Conservation (phyloP, 2,113 vertebrate species). For the Vanacampus margaritifer region DNA sequence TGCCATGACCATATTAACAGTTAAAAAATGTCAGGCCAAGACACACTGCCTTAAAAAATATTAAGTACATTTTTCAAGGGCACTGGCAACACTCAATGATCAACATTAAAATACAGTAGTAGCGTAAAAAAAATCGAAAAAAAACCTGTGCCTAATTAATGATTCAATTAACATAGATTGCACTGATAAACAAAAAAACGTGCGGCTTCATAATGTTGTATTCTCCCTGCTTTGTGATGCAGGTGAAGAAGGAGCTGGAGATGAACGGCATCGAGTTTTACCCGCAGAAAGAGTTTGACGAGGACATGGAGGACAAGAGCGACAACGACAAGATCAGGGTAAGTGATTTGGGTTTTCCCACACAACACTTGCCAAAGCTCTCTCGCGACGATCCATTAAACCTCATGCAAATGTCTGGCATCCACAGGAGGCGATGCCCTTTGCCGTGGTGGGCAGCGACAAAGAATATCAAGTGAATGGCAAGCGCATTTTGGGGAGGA, state of each 20-base stretch:
- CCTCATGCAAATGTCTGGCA: slow-evolving; percentile 6
- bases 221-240: slow-evolving; percentile 2
- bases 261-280: slow-evolving; percentile 90
- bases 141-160: no score
- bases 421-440: slow-evolving; percentile 91
- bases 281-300: slow-evolving; percentile 96
- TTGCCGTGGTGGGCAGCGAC: slow-evolving; percentile 95
- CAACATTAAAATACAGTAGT: no score
- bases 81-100: no score
- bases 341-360: slow-evolving; percentile 36
- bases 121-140: no score
- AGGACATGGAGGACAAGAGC: slow-evolving; percentile 94
- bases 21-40: no score
- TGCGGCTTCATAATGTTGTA: not conserved
- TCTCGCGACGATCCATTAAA: slow-evolving; percentile 1
- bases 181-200: not conserved
- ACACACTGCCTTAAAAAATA: no score
- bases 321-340: slow-evolving; percentile 98
- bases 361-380: not conserved
- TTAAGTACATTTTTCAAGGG: no score
- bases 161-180: no score
- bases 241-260: slow-evolving; percentile 96
- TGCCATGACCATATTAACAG: no score
- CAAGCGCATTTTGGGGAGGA: slow-evolving; percentile 91
- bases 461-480: slow-evolving; percentile 96